phyloP scores from a whole-genome alignment of 2,888 invertebrate genomes.

The Acleris laterana region DNA sequence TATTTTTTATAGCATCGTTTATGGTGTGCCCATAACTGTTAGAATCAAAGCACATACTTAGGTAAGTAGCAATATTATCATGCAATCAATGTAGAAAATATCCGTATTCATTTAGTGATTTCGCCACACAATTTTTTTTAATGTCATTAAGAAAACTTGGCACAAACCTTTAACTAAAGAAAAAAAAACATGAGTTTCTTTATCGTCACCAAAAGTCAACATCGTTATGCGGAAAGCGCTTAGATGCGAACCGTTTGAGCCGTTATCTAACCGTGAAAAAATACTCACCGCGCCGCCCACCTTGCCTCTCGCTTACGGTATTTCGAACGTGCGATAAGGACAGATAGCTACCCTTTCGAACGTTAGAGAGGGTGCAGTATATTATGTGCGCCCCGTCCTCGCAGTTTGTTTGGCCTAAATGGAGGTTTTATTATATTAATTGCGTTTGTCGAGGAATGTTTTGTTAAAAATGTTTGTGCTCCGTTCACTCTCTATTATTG shows the following conservation, averaged over 20 bases:
- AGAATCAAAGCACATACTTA: too few relatives aligned
- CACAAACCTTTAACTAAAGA: slow-evolving; percentile 32
- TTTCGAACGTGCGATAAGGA: slow-evolving; percentile 75
- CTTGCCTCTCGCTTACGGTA: slow-evolving; percentile 73
- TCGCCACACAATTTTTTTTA: neutral
- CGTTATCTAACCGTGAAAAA: slow-evolving; percentile 82
- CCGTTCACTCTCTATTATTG: slow-evolving; percentile 35
- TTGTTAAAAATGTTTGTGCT: slow-evolving; percentile 44
- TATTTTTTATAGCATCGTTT: too few relatives aligned
- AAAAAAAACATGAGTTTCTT: slow-evolving; percentile 39
- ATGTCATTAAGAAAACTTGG: slow-evolving; percentile 5
- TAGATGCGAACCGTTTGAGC: slow-evolving; percentile 65
- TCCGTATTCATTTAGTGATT: too few relatives aligned
- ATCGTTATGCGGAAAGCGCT: slow-evolving; percentile 62
- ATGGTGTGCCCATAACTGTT: too few relatives aligned
- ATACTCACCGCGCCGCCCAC: slow-evolving; percentile 69
- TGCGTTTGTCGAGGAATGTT: slow-evolving; percentile 59
- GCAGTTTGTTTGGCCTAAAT: slow-evolving; percentile 63
- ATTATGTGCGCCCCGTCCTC: slow-evolving; percentile 55
- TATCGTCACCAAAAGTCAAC: slow-evolving; percentile 63
- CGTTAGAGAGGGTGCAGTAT: slow-evolving; percentile 56
- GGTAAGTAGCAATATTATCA: too few relatives aligned
- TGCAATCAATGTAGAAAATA: too few relatives aligned
- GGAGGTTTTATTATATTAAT: slow-evolving; percentile 70
- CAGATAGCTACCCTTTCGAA: slow-evolving; percentile 45